These are phyloP conservation scores for Cerastis rubricosa DNA, from an alignment of 2,888 invertebrate genomes.

Conservation along the genomic window DNA sequence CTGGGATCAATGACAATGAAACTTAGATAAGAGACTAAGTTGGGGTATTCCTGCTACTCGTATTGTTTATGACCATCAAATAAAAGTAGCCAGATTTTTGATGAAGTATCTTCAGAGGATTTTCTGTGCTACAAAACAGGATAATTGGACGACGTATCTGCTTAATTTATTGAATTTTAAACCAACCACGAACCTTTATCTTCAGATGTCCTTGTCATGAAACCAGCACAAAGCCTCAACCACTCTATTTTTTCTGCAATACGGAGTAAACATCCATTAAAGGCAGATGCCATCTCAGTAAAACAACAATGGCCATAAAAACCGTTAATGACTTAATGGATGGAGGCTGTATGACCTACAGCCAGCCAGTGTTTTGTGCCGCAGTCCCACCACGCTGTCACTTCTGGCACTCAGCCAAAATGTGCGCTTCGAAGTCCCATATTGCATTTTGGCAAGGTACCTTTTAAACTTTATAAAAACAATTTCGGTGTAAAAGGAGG, in stretches of 20 bases:
- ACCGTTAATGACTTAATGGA: constrained; percentile 63
- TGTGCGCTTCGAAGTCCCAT: constrained; percentile 40
- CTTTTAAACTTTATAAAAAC: constrained; percentile 54
- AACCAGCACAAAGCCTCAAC: constrained; percentile 15
- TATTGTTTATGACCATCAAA: not conserved
- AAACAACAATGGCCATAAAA: constrained; percentile 60
- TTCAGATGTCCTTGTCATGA: not conserved
- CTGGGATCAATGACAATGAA: not conserved
- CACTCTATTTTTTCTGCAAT: constrained; percentile 19
- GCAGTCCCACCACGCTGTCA: constrained; percentile 41
- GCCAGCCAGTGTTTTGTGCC: constrained; percentile 60
- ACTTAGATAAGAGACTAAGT: not conserved
- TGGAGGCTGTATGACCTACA: constrained; percentile 55
- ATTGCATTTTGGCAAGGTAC: constrained; percentile 55
- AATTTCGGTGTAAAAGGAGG: constrained; percentile 33
- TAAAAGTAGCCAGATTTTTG: not conserved
- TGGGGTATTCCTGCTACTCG: not conserved
- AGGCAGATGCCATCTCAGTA: constrained; percentile 32
- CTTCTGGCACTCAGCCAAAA: constrained; percentile 61
- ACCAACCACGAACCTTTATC: not conserved
- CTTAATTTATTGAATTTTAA: not conserved
- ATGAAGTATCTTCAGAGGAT: not conserved
- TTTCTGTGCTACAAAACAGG: not conserved
- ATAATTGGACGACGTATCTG: not conserved
- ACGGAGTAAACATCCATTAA: constrained; percentile 32